phyloP scores from a whole-genome alignment of 2,888 invertebrate species.

The Limnephilus lunatus region DNA sequence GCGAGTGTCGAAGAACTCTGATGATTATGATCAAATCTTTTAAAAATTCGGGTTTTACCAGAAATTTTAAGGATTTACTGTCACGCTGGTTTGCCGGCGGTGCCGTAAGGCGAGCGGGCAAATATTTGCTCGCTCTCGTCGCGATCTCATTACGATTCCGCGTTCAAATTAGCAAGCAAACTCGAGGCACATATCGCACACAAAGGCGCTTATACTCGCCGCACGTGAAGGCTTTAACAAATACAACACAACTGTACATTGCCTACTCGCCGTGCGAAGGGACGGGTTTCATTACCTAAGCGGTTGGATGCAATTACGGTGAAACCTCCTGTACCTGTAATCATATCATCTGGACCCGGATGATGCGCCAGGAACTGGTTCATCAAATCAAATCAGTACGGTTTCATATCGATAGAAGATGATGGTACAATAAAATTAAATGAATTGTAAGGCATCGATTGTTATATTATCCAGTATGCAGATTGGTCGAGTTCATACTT shows the following conservation, averaged over 20 bases:
- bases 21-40: not conserved
- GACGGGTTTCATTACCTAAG: conserved; percentile 11
- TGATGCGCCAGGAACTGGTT: not conserved
- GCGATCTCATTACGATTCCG: not conserved
- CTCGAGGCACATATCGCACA: conserved; percentile 5
- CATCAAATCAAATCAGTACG: not conserved
- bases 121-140: conserved; percentile 23
- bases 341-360: not conserved
- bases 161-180: not conserved
- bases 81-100: too few species aligned
- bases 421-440: not conserved
- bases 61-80: not conserved
- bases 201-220: not conserved
- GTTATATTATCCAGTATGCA: not conserved
- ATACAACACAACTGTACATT: conserved; percentile 21
- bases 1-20: not conserved
- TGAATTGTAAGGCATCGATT: not conserved
- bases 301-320: conserved; percentile 25
- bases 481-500: not conserved
- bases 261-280: conserved; percentile 28
- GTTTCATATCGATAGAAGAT: not conserved
- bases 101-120: not conserved
- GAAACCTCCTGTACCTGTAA: not conserved
- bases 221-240: conserved; percentile 18
- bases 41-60: not conserved